phyloP scores from a whole-genome alignment of 2,797 vertebrate species.

The Acanthornis magna region DNA sequence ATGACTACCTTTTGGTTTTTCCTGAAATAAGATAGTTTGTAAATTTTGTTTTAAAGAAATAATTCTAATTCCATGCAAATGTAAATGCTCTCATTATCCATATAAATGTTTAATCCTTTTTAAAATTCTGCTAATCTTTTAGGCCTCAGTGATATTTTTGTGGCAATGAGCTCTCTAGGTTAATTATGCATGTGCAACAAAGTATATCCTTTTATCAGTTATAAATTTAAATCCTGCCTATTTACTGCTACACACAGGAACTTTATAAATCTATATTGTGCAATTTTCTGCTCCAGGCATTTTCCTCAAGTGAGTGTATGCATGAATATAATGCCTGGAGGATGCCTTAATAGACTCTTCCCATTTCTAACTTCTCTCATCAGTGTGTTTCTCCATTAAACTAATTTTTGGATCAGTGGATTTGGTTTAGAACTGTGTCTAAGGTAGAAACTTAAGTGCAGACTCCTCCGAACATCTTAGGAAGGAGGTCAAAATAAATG shows the following conservation, averaged over 20 bases:
- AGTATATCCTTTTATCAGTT: slow-evolving; percentile 44
- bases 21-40: not conserved
- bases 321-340: not conserved
- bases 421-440: not conserved
- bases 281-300: slow-evolving; percentile 15
- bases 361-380: not conserved
- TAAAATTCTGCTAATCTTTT: slow-evolving; percentile 49
- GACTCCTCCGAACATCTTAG: not conserved
- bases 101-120: slow-evolving; percentile 61
- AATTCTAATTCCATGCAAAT: not conserved
- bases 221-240: slow-evolving; percentile 49
- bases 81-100: slow-evolving; percentile 19
- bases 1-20: not conserved
- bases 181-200: slow-evolving; percentile 44
- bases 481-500: not conserved
- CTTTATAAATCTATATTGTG: slow-evolving; percentile 13
- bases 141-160: slow-evolving; percentile 43
- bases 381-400: not conserved
- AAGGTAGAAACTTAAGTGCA: not conserved
- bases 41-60: not conserved
- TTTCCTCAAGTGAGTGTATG: not conserved
- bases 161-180: slow-evolving; percentile 18
- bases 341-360: not conserved
- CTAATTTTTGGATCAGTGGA: not conserved
- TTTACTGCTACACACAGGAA: slow-evolving; percentile 9